Evolutionary conservation across 2,888 invertebrate species (phyloP).

Genomic region (Chrysotoxum bicinctum): DNA sequence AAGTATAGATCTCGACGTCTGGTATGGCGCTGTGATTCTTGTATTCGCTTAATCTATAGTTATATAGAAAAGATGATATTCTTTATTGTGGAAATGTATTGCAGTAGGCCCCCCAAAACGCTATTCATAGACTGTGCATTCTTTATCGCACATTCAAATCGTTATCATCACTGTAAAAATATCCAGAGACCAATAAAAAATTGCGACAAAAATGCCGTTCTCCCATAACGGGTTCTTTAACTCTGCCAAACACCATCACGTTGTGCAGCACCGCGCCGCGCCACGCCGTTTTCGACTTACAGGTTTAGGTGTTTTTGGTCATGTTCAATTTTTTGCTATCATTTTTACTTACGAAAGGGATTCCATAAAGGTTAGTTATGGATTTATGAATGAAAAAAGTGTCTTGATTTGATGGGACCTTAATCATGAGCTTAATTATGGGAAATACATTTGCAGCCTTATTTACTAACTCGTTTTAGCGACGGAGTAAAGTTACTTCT

Average conservation of each 20-base stretch:
- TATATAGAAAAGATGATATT: conserved; percentile 11
- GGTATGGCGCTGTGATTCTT: conserved; percentile 3
- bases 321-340: conserved; percentile 6
- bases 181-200: conserved; percentile 66
- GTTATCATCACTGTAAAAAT: conserved; percentile 62
- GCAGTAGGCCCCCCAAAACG: conserved; percentile 4
- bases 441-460: no score
- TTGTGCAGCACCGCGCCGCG: not conserved
- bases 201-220: conserved; percentile 69
- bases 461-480: no score
- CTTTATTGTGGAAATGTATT: conserved; percentile 57
- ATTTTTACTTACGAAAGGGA: not conserved
- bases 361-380: not conserved
- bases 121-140: conserved; percentile 57
- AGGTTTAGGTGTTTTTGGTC: conserved; percentile 22
- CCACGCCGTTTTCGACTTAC: not conserved
- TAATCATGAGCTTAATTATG: no score
- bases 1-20: conserved; percentile 16
- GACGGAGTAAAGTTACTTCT: no score
- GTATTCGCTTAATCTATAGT: not conserved
- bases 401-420: no score
- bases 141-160: conserved; percentile 67
- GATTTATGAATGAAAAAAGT: not conserved
- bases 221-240: conserved; percentile 57
- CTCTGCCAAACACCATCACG: conserved; percentile 21